These are phyloP conservation scores for Suillia variegata DNA, from an alignment of 2,888 invertebrate species.

Conservation along the genomic window DNA sequence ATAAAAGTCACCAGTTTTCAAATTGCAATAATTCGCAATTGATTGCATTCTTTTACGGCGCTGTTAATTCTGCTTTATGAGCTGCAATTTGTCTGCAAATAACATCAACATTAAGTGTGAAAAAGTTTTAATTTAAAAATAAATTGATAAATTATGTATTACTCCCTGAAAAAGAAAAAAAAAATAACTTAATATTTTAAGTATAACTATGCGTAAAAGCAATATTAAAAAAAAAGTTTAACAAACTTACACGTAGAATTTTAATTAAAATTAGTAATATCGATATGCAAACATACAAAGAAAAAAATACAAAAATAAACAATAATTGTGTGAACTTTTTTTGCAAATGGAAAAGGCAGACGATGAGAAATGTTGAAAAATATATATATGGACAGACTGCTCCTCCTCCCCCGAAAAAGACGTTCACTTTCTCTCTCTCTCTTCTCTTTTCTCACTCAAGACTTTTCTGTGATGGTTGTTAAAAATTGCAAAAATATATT, in stretches of 20 bases:
- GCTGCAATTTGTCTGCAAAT: too few relatives aligned
- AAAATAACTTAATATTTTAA: slow-evolving; percentile 19
- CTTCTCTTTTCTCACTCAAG: slow-evolving; percentile 11
- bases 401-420: slow-evolving; percentile 18
- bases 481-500: background rate
- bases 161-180: slow-evolving; percentile 4
- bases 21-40: too few relatives aligned
- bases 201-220: slow-evolving; percentile 21
- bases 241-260: slow-evolving; percentile 29
- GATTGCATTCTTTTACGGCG: too few relatives aligned
- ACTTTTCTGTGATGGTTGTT: slow-evolving; percentile 16
- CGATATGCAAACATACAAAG: slow-evolving; percentile 15
- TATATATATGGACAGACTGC: slow-evolving; percentile 20
- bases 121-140: background rate
- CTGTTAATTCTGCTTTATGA: background rate
- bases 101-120: too few relatives aligned
- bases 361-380: slow-evolving; percentile 19
- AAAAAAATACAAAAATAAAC: slow-evolving; percentile 25
- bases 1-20: too few relatives aligned
- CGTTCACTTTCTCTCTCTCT: too few relatives aligned
- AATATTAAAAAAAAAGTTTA: slow-evolving; percentile 19
- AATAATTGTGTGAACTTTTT: slow-evolving; percentile 24
- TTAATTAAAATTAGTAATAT: slow-evolving; percentile 29
- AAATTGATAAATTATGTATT: background rate
- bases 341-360: slow-evolving; percentile 20